These are phyloP conservation scores for Formica exsecta DNA, from an alignment of 1,140 invertebrate genomes.

Conservation along the genomic window DNA sequence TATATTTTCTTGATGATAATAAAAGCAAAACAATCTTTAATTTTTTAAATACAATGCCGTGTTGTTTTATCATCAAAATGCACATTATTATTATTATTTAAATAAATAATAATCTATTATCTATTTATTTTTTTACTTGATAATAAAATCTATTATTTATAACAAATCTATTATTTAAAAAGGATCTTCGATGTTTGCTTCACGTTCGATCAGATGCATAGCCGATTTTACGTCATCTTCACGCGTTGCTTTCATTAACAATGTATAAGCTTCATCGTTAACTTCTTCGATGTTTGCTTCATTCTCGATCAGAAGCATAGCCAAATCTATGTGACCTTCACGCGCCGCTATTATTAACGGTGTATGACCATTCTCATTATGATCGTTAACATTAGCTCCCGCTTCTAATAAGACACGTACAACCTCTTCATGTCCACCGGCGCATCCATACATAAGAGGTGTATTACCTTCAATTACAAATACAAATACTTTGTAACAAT, in stretches of 20 bases:
- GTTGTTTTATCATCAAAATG: too few relatives aligned
- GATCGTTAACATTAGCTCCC: slow-evolving; percentile 98
- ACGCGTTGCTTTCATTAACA: slow-evolving; percentile 99
- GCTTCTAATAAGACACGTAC: slow-evolving; percentile 95
- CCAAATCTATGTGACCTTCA: slow-evolving; percentile 98
- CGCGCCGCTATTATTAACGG: slow-evolving; percentile 99
- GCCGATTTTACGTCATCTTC: slow-evolving; percentile 89
- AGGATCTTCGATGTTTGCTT: too few relatives aligned
- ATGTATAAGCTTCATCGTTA: slow-evolving; percentile 99
- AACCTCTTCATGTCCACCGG: slow-evolving; percentile 97
- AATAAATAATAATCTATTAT: too few relatives aligned
- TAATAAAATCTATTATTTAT: too few relatives aligned
- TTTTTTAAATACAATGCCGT: too few relatives aligned
- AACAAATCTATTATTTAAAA: too few relatives aligned
- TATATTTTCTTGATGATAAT: too few relatives aligned
- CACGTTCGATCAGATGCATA: too few relatives aligned
- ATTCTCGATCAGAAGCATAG: slow-evolving; percentile 96
- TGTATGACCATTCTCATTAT: slow-evolving; percentile 99
- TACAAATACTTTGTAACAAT: not conserved
- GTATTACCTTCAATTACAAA: slow-evolving; percentile 92
- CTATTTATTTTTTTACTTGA: too few relatives aligned
- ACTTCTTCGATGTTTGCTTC: slow-evolving; percentile 99
- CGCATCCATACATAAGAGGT: slow-evolving; percentile 99
- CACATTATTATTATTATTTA: too few relatives aligned
- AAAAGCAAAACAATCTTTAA: too few relatives aligned